Base-by-base conservation (phyloP, 2,113 vertebrate genomes). In the Stictonetta naevosa region DNA sequence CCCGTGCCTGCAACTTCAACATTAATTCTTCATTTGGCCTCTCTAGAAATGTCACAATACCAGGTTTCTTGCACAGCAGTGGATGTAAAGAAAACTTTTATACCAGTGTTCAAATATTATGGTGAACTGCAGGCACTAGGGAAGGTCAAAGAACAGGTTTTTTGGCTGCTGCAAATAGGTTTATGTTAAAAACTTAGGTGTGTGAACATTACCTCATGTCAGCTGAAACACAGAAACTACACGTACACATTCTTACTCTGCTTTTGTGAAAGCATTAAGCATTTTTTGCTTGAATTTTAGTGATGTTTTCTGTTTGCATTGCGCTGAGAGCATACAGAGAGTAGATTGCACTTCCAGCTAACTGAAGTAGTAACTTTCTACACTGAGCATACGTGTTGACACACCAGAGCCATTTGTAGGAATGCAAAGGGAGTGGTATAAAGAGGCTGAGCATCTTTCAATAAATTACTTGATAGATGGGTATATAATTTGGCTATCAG, bases 331-430 rank as follows among this genome's bases (percentile, higher is more conserved):
- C n/a, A 33, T 40, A 21, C 16, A 28, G 26, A 28, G 26, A 62
- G 21, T 75, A 63, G 64, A 23, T 80, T 73, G 48, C 8, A 16
- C 52, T 69, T 79, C 28, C 38, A 50, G 25, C 79, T 72, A 83
- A 34, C 13, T 66, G 38, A 76, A 88, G 10, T 31, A 58, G 26
- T 67, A 79, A 69, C n/a, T 44, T 58, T 36, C 38, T 85, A 13
- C 59, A 34, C 31, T 60, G 55, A 13, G 16, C 18, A n/a, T 87
- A 8, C 40, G 23, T 55, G 31, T 74, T 83, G n/a, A 71, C 28
- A 25, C 58, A 67, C 13, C 2, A 5, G 22, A 72, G n/a, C 26
- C 62, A 34, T 76, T 68, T 0, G 0, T 44, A 11, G 69, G 26
- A 76, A 67, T 48, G 20, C 48, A 38, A 3, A 34, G 44, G n/a